Conservation (phyloP, 2,888 invertebrate species). For the Scotopteryx bipunctaria region DNA sequence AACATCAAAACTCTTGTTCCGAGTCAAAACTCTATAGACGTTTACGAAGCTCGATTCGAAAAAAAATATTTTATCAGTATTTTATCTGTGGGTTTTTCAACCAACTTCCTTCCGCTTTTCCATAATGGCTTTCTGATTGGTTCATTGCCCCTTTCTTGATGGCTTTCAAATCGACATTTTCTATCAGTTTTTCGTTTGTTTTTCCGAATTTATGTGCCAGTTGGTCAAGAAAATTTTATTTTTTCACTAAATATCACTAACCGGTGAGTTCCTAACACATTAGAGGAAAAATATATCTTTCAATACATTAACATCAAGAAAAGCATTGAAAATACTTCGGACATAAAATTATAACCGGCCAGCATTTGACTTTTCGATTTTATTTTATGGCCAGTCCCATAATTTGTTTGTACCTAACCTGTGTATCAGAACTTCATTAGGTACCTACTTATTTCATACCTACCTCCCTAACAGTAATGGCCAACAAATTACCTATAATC, state of each 20-base stretch:
- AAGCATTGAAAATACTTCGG: constrained; percentile 16
- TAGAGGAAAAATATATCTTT: constrained; percentile 30
- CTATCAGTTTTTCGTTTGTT: constrained; percentile 63
- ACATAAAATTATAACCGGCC: constrained; percentile 28
- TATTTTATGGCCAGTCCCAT: constrained; percentile 55
- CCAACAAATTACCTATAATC: not conserved
- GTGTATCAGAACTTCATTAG: no score
- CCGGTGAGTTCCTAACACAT: constrained; percentile 37
- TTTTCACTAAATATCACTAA: constrained; percentile 40
- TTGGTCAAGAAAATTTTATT: constrained; percentile 51
- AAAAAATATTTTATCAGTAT: not conserved
- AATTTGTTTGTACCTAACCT: constrained; percentile 15
- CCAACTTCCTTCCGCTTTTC: constrained; percentile 19
- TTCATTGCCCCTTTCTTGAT: constrained; percentile 57
- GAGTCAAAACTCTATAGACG: no score
- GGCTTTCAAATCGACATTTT: constrained; percentile 42
- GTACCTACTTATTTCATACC: no score
- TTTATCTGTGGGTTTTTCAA: constrained; percentile 13
- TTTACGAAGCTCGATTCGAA: no score
- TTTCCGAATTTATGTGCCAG: constrained; percentile 63
- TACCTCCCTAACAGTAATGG: not conserved
- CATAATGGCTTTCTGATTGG: constrained; percentile 50
- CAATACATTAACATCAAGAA: constrained; percentile 6
- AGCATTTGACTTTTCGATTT: constrained; percentile 38
- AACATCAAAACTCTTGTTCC: no score